Evolutionary conservation across 1,140 invertebrate species (phyloP).

Genomic region (Dysdera silvatica): DNA sequence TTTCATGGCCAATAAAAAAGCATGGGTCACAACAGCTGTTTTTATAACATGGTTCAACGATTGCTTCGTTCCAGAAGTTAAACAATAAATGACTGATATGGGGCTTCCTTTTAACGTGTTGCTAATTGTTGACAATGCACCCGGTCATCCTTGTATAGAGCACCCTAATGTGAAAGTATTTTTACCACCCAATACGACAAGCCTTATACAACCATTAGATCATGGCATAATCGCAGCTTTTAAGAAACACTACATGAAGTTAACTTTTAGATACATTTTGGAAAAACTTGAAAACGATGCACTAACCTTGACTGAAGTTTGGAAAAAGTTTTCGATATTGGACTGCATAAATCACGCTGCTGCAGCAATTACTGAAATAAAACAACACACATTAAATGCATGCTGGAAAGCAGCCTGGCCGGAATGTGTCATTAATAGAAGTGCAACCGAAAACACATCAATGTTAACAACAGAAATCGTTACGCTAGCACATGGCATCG

Average conservation of each 20-base stretch:
- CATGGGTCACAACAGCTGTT: conserved; percentile 41
- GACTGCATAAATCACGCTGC: not conserved
- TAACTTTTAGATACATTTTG: conserved; percentile 8
- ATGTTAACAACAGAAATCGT: conserved; percentile 7
- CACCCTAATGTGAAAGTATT: conserved; percentile 7
- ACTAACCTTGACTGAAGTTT: not conserved
- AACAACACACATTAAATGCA: conserved; percentile 2
- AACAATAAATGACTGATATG: conserved; percentile 12
- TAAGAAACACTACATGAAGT: conserved; percentile 28
- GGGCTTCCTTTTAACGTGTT: conserved; percentile 13
- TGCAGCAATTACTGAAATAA: not conserved
- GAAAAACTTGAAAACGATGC: not conserved
- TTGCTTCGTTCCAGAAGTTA: not conserved
- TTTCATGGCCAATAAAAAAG: conserved; percentile 43
- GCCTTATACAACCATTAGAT: conserved; percentile 31
- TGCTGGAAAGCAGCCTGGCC: not conserved
- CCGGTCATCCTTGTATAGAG: not conserved
- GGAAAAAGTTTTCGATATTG: conserved; percentile 4
- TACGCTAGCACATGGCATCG: conserved; percentile 7
- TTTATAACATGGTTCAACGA: conserved; percentile 41
- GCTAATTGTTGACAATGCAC: conserved; percentile 17
- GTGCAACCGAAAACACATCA: not conserved
- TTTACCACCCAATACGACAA: conserved; percentile 18
- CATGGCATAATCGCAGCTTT: conserved; percentile 28
- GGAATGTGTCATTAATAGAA: conserved; percentile 6